These are phyloP conservation scores for Euzophera pinguis DNA, from an alignment of 2,888 invertebrate species.

Conservation along the genomic window DNA sequence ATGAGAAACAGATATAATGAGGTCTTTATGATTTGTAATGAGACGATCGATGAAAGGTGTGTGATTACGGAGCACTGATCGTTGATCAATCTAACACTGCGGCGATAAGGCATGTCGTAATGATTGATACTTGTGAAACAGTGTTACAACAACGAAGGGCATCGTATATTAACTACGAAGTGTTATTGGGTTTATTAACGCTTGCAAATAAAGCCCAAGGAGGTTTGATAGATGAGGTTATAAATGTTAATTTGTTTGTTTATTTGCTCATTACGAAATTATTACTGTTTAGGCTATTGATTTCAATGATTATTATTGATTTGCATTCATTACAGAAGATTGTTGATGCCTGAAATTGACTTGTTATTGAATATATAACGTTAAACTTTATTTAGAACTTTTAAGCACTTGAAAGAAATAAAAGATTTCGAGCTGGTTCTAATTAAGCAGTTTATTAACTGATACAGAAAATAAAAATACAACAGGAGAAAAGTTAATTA, in stretches of 20 bases:
- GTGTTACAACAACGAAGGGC: conserved; percentile 7
- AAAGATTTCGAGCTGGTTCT: no score
- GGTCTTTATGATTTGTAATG: conserved; percentile 9
- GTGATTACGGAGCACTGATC: neutral
- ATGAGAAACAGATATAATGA: conserved; percentile 5
- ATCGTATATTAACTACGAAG: conserved; percentile 4
- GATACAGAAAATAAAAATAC: no score
- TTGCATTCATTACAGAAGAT: no score
- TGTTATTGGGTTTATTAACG: conserved; percentile 10
- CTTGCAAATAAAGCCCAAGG: conserved; percentile 2
- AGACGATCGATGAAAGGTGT: conserved; percentile 8
- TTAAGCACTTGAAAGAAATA: no score
- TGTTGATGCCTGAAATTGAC: no score
- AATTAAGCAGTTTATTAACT: no score
- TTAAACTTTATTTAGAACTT: no score
- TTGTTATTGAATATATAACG: no score
- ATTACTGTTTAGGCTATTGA: neutral
- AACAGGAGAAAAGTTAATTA: no score
- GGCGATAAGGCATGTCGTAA: conserved; percentile 16
- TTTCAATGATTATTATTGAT: neutral
- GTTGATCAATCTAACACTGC: conserved; percentile 18
- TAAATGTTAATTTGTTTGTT: neutral
- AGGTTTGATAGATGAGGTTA: neutral
- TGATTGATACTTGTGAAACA: conserved; percentile 16
- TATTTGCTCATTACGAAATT: neutral